phyloP scores from a whole-genome alignment of 2,113 vertebrate genomes.

The Arvicanthis niloticus region DNA sequence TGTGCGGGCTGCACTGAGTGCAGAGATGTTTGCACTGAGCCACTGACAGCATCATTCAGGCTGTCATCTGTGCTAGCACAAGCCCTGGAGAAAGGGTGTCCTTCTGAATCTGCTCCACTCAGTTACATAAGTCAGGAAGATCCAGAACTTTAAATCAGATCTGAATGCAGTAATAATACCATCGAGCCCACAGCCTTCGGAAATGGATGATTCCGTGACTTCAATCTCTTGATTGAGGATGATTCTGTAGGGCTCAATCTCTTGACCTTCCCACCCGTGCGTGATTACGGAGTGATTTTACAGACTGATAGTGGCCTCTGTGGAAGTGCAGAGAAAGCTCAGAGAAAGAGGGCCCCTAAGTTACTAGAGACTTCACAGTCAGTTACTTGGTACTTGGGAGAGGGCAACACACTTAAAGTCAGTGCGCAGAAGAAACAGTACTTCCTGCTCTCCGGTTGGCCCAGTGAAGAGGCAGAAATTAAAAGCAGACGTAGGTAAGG shows the following conservation, averaged over 20 bases:
- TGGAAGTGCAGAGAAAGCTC: background rate
- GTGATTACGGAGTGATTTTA: background rate
- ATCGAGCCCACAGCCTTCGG: background rate
- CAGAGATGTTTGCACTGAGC: background rate
- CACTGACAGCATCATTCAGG: background rate
- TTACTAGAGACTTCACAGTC: too few species aligned
- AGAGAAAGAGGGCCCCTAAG: background rate
- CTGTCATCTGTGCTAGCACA: background rate
- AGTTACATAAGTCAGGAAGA: background rate
- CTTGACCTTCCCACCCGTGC: background rate
- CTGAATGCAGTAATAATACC: background rate
- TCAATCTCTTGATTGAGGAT: too few species aligned
- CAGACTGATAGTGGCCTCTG: background rate
- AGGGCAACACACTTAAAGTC: background rate
- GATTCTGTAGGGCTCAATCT: background rate
- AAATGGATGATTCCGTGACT: background rate
- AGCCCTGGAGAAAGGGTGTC: background rate
- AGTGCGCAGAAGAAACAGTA: background rate
- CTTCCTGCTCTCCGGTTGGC: fast-evolving
- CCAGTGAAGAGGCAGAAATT: background rate
- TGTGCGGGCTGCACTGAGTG: background rate
- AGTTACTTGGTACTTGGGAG: fast-evolving
- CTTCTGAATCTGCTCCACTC: background rate
- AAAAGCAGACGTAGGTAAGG: background rate
- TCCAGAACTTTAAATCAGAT: background rate